Evolutionary conservation across 2,797 vertebrate species (phyloP), one percentile per base, ranked within the genome.

Genomic region (Propithecus perrieri): DNA sequence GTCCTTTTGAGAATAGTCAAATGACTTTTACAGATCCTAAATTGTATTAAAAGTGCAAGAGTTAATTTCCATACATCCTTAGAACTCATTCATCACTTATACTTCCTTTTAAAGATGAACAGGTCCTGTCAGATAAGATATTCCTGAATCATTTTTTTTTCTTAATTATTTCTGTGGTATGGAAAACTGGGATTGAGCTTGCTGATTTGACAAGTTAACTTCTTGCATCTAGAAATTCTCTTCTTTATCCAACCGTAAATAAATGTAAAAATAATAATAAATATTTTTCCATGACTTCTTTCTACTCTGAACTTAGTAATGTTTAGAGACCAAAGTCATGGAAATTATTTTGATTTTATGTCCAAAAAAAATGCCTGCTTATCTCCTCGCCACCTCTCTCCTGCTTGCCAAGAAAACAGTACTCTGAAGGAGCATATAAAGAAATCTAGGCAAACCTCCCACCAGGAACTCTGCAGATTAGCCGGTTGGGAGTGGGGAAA

Each of bases 21-120:
- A 79, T 83, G 71, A 89, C 20, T 84, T 96, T 93, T 93, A 43
- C 35, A 76, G 71, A 96, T 75, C 59, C 89, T 91, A 88, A 91
- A 57, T 17, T 78, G 13, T 79, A 63, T 6, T 4, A 59, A 72
- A 61, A 87, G 55, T 91, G 26, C 67, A 15, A 55, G 26, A 94
- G 28, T 76, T 79, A 48, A 91, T 57, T 80, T 80, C 78, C 48
- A 8, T 89, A 14, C 69, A 0, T 86, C 85, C 53, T 76, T 13
- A 85, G 76, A 96, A 84, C 46, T 14, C 26, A 92, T 5, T 89
- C 33, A 26, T 84, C 18, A 33, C 53, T 89, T 57, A 5, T 24
- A 28, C 20, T 85, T 53, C 33, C 43, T 72, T 93, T 57, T 67
- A 20, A 46, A 69, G 55, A 93, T 61, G 69, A 88, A 48, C 1